Evolutionary conservation across 1,140 invertebrate species (phyloP), one percentile per base, ranked within the genome.

Genomic region (Halesus radiatus): DNA sequence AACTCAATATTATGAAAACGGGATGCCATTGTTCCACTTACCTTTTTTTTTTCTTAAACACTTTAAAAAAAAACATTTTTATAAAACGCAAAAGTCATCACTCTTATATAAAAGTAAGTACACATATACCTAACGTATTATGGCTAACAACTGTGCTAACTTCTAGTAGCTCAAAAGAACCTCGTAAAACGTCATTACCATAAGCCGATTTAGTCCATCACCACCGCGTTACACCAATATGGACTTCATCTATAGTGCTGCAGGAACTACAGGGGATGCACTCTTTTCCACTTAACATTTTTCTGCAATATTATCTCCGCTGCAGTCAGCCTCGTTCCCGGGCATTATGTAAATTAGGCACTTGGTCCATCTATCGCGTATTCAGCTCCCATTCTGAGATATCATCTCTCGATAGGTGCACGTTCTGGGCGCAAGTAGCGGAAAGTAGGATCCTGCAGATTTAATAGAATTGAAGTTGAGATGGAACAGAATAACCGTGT

Each of bases 291-390:
- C 10, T 45, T 45, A 26, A 22, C 62, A 66, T 66, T 72, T 72
- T 72, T 72, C 68, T 20, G 32, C 68, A 50, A 22, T 45, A 18
- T 72, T 72, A 72, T 72, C 68, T 72, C 1, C 32, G 8, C 23
- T 18, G 68, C 68, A 20, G n/a, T 72, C 68, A 18, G 68, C 32
- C 18, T 32, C 37, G 8, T 52, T 72, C 22, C 45, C n/a, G 20
- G 15, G 68, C 37, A 72, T 72, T 72, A 72, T 72, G 68, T 45
- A 72, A 72, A 72, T 72, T n/a, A 20, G 32, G 3, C 45, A 13
- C 68, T 72, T 52, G 32, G n/a, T 52, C 32, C 68, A 50, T 52
- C 68, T 45, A 50, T 18, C 23, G n/a, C 18, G 37, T 45, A 13
- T 45, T 10, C 37, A 45, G 13, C 45, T 72, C 45, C 16, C 45